phyloP scores from a whole-genome alignment of 2,797 vertebrate genomes.

The Pipistrellus nathusii region DNA sequence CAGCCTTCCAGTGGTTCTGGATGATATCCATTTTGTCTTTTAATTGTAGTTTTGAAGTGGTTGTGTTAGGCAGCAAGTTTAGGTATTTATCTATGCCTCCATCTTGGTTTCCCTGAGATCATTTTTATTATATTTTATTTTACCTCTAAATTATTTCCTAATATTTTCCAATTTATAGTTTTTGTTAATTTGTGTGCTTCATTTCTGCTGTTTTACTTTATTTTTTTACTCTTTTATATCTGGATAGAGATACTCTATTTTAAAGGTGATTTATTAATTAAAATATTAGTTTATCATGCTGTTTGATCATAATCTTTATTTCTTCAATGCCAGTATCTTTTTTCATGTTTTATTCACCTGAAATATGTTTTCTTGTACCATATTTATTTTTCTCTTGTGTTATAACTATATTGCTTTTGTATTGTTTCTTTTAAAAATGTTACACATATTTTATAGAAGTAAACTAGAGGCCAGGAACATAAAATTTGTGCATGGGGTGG shows the following conservation, averaged over 20 bases:
- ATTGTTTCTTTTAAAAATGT: background rate
- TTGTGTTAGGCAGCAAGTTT: too few species aligned
- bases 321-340: background rate
- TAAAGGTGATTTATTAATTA: background rate
- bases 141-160: background rate
- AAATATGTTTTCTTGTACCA: background rate
- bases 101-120: background rate
- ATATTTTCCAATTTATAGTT: background rate
- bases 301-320: background rate
- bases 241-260: background rate
- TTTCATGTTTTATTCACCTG: background rate
- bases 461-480: background rate
- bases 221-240: background rate
- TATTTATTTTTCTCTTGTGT: background rate
- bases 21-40: too few species aligned
- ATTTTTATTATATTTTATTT: background rate
- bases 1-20: too few species aligned
- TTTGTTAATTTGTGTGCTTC: background rate
- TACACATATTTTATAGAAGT: background rate
- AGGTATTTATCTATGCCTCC: too few species aligned
- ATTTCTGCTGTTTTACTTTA: background rate
- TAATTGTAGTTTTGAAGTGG: too few species aligned
- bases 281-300: constrained; percentile 15
- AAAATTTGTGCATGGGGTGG: too few species aligned
- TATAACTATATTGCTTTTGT: background rate